Evolutionary conservation across 2,797 vertebrate species (phyloP), one percentile per base, ranked within the genome.

Genomic region (Semotilus atromaculatus): DNA sequence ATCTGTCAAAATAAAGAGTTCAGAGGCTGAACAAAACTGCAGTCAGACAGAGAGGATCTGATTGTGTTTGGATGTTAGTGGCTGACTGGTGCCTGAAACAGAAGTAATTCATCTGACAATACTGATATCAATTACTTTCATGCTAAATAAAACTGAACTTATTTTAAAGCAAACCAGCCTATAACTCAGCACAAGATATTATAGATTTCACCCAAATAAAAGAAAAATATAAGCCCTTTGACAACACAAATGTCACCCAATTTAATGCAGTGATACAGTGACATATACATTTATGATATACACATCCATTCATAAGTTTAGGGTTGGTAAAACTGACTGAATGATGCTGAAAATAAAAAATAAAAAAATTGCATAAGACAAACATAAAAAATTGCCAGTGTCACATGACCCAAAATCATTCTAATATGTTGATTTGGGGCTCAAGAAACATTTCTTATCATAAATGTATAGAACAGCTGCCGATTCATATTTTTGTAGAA

Each of bases 1-100:
- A 99, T 98, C 98, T 99, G 91, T 53, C 91, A 68, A 77, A 73
- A 85, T 16, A 66, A 71, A 64, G 80, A 76, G 51, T 75, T 64
- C 43, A 36, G 23, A 38, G 29, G 38, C 64, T 14, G 21, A 34
- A 81, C 19, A 79, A 64, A 60, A 36, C 26, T 34, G 23, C 29
- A 82, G 71, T 62, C 55, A 64, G 43, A 82, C 38, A 62, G 19
- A 62, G 51, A 58, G 67, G 26, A 53, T 26, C 21, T 11, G n/a
- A 60, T 31, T 73, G 40, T 85, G 55, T 62, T 40, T 19, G 40
- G 26, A 64, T 64, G 58, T 40, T 78, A 29, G 34, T 19, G 26
- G 38, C 36, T 7, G 77, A 34, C 62, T 34, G 60, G 7, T 23
- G 19, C 40, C 18, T 13, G 38, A 16, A 80, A 79, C 38, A 80